Conservation (phyloP, 2,888 invertebrate genomes). For the Ophion ventricosus region DNA sequence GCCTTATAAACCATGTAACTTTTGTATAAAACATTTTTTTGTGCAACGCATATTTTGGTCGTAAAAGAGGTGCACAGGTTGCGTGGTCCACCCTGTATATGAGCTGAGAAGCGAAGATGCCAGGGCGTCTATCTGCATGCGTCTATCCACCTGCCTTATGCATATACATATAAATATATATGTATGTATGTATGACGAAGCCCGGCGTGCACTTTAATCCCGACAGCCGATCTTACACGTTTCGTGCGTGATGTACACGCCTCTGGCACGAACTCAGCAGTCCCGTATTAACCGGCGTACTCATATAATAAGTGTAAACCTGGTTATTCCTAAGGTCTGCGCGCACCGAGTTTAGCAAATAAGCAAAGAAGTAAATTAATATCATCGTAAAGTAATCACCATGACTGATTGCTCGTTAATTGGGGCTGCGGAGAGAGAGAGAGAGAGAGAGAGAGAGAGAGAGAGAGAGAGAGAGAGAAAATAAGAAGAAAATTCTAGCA, state of each 20-base stretch:
- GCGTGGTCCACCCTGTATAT: too few species aligned
- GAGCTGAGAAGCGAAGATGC: constrained; percentile 40
- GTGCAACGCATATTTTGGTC: too few species aligned
- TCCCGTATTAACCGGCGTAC: constrained; percentile 55
- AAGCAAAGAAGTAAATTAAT: constrained; percentile 65
- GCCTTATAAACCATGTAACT: too few species aligned
- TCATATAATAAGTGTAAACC: constrained; percentile 38
- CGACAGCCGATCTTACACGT: constrained; percentile 60
- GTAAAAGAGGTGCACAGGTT: too few species aligned
- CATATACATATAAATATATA: constrained; percentile 58
- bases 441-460: too few species aligned
- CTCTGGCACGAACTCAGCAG: constrained; percentile 52
- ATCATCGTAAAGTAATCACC: constrained; percentile 71
- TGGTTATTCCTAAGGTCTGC: constrained; percentile 24
- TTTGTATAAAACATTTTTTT: too few species aligned
- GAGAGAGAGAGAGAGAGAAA: too few species aligned
- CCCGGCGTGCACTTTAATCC: constrained; percentile 62
- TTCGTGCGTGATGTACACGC: constrained; percentile 60
- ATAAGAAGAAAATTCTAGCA: constrained; percentile 34
- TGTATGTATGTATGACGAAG: constrained; percentile 49
- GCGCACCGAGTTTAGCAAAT: constrained; percentile 52
- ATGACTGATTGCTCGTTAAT: constrained; percentile 71
- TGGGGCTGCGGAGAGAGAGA: constrained; percentile 30
- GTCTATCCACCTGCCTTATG: constrained; percentile 58
- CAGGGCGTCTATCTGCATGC: constrained; percentile 59